A percentile compares a stretch with the other conserved stretches of the same genome.
These are phyloP conservation scores for Alces alces DNA, from an alignment of 2,113 vertebrate genomes.

Conservation along the genomic window DNA sequence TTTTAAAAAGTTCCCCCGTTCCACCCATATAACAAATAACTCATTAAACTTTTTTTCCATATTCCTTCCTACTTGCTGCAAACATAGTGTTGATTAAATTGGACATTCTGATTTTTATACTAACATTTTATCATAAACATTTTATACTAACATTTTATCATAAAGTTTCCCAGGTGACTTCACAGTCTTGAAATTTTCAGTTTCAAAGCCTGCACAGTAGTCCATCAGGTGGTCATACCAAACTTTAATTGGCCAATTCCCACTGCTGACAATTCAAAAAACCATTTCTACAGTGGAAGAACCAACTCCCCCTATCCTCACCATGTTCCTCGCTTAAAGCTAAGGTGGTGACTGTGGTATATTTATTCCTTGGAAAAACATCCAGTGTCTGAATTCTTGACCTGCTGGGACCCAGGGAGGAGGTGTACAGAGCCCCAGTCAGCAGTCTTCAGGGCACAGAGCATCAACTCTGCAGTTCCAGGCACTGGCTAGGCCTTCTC, in stretches of 20 bases:
- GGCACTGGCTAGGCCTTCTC: accelerated
- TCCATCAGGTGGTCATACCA: too few relatives aligned
- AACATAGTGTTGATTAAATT: background rate
- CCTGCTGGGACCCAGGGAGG: background rate
- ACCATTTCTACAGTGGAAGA: background rate
- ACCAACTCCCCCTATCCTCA: background rate
- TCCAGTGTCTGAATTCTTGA: background rate
- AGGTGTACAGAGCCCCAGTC: background rate
- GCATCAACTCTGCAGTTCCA: background rate
- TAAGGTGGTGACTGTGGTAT: background rate
- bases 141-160: background rate
- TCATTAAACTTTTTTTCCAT: background rate
- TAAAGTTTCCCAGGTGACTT: background rate
- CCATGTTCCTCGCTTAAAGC: background rate
- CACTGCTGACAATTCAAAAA: background rate
- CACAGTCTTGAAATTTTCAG: background rate
- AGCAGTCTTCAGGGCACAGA: background rate
- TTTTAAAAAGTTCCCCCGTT: background rate
- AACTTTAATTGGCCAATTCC: background rate
- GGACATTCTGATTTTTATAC: background rate
- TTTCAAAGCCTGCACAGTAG: background rate
- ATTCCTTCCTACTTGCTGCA: background rate
- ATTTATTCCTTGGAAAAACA: conserved; percentile 13
- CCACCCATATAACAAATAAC: background rate
- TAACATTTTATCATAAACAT: background rate